A percentile compares a stretch with the other conserved stretches of the same genome.
phyloP scores from a whole-genome alignment of 1,140 invertebrate species.

The Scaptomyza montana region DNA sequence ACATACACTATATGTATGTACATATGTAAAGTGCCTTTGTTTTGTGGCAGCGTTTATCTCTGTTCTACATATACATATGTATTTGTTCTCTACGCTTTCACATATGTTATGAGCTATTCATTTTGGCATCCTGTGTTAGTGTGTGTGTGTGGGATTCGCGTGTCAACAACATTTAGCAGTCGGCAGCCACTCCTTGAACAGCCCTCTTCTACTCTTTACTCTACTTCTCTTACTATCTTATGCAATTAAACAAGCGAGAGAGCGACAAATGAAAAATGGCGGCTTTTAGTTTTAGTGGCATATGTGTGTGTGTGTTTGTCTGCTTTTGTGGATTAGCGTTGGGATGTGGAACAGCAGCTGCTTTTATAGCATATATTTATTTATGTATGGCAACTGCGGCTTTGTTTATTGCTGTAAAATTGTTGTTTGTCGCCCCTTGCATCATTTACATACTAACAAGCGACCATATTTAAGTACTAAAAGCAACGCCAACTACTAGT shows the following conservation, averaged over 20 bases:
- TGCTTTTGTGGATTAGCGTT: conserved; percentile 30
- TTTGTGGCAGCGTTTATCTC: conserved; percentile 36
- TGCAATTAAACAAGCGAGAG: conserved; percentile 58
- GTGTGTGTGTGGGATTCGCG: conserved; percentile 43
- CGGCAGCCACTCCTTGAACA: conserved; percentile 27
- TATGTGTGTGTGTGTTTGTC: conserved; percentile 12
- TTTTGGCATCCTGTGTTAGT: conserved; percentile 53
- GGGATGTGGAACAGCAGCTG: conserved; percentile 26
- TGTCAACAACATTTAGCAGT: conserved; percentile 67
- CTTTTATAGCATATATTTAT: conserved; percentile 3
- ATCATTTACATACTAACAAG: conserved; percentile 1
- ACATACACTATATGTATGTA: conserved; percentile 10
- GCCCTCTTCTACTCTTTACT: not conserved
- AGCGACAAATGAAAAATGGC: conserved; percentile 60
- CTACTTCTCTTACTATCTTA: conserved; percentile 42
- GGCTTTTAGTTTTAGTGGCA: conserved; percentile 47
- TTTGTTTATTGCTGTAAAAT: conserved; percentile 23
- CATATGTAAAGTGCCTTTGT: conserved; percentile 43
- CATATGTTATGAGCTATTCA: conserved; percentile 69
- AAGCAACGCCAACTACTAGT: conserved; percentile 19
- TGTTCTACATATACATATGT: conserved; percentile 10
- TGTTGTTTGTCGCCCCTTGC: conserved; percentile 14
- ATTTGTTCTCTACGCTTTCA: conserved; percentile 37
- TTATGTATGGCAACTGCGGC: conserved; percentile 26
- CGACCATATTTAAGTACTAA: not conserved